phyloP scores from a whole-genome alignment of 2,888 invertebrate genomes.

The Syrphus vitripennis region DNA sequence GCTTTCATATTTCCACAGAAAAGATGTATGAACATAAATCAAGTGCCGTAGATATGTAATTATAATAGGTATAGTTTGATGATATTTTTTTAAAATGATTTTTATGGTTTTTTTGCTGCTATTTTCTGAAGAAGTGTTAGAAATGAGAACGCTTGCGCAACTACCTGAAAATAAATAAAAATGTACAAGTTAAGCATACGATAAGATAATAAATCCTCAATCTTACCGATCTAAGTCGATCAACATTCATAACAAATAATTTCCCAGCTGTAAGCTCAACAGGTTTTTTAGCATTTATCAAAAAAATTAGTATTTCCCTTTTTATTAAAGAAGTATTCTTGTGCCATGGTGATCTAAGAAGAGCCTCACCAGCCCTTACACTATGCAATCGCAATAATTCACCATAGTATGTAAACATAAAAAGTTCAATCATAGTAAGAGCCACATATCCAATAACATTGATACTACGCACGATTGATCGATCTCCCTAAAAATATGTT shows the following conservation, averaged over 20 bases:
- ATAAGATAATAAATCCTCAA: not conserved
- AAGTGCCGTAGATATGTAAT: too few species aligned
- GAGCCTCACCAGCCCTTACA: conserved; percentile 76
- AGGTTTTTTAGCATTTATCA: conserved; percentile 75
- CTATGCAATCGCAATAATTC: conserved; percentile 77
- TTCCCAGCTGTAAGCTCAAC: conserved; percentile 78
- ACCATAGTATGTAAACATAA: conserved; percentile 78
- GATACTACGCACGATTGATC: conserved; percentile 74
- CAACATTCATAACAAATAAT: conserved; percentile 78
- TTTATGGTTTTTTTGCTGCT: conserved; percentile 75
- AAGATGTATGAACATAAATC: too few species aligned
- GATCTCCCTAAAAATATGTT: conserved; percentile 60
- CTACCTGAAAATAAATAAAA: conserved; percentile 74
- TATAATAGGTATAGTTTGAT: too few species aligned
- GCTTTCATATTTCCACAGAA: too few species aligned
- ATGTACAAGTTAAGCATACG: too few species aligned
- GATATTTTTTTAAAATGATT: too few species aligned
- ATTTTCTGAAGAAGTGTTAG: conserved; percentile 78
- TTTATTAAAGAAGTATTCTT: conserved; percentile 73
- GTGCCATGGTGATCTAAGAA: conserved; percentile 77
- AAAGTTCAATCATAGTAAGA: conserved; percentile 76
- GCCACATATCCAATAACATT: conserved; percentile 77
- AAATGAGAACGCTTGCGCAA: conserved; percentile 78
- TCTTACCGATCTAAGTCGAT: conserved; percentile 76
- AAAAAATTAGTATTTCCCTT: conserved; percentile 76